Percentiles rank a stretch among this genome's conserved stretches.
Evolutionary conservation across 2,888 invertebrate species (phyloP).

Genomic region (Dryadula phaetusa): DNA sequence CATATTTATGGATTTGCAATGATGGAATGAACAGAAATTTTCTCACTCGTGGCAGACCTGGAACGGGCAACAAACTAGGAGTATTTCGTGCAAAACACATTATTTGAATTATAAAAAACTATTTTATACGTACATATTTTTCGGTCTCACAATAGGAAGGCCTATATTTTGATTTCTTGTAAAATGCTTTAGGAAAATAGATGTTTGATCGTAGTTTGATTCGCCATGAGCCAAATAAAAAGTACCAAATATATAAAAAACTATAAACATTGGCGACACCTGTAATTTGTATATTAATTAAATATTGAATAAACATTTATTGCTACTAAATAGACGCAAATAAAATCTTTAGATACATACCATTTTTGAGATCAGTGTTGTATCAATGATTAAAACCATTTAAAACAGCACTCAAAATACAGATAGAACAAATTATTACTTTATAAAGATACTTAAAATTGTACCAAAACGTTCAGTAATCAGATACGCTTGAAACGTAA

Average conservation of each 20-base stretch:
- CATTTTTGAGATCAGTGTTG: not conserved
- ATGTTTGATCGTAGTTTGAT: not conserved
- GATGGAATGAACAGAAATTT: not conserved
- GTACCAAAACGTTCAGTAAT: constrained; percentile 1
- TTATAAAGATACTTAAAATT: not conserved
- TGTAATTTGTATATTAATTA: constrained; percentile 25
- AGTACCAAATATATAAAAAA: not conserved
- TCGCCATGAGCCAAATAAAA: constrained; percentile 9
- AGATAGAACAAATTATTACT: not conserved
- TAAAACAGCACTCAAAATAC: not conserved
- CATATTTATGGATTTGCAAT: not conserved
- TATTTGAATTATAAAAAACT: not conserved
- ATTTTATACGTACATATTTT: constrained; percentile 9
- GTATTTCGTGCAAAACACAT: not conserved
- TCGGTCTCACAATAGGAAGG: not conserved
- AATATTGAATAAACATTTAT: not conserved
- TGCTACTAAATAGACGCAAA: not conserved
- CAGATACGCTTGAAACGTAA: constrained; percentile 16
- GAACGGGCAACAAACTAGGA: constrained; percentile 7
- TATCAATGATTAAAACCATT: too few species aligned
- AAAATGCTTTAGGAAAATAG: constrained; percentile 16
- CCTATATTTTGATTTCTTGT: not conserved
- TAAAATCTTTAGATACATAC: not conserved
- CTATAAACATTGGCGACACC: constrained; percentile 5
- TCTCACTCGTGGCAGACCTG: constrained; percentile 8